Evolutionary conservation across 2,888 invertebrate species (phyloP).

Genomic region (Caenorhabditis parvicauda): DNA sequence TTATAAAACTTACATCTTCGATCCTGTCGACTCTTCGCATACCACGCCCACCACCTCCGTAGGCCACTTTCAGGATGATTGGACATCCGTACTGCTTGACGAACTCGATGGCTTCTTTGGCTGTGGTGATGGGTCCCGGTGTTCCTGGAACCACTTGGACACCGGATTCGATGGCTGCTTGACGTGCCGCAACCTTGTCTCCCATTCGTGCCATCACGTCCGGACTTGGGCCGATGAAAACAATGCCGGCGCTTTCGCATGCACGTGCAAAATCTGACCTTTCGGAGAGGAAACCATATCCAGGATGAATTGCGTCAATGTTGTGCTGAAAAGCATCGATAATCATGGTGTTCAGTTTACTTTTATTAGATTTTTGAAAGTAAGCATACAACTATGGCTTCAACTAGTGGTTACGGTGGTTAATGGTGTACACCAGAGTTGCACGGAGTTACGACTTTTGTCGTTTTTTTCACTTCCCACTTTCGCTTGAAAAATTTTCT

Average conservation of each 20-base stretch:
- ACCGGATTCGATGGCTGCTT: slow-evolving; percentile 78
- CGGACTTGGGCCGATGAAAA: slow-evolving; percentile 93
- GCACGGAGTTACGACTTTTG: too few relatives aligned
- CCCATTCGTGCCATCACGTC: slow-evolving; percentile 95
- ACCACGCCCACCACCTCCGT: slow-evolving; percentile 91
- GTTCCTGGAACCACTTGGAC: slow-evolving; percentile 90
- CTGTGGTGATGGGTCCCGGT: slow-evolving; percentile 80
- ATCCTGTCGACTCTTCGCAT: slow-evolving; percentile 70
- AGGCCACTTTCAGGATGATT: slow-evolving; percentile 97
- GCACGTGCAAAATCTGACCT: slow-evolving; percentile 93
- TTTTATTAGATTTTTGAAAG: too few relatives aligned
- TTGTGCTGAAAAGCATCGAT: slow-evolving; percentile 53
- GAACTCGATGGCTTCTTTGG: slow-evolving; percentile 53
- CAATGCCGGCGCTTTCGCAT: slow-evolving; percentile 70
- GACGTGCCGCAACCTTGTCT: slow-evolving; percentile 91
- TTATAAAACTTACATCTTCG: too few relatives aligned
- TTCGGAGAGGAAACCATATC: slow-evolving; percentile 89
- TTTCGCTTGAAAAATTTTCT: too few relatives aligned
- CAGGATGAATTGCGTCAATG: slow-evolving; percentile 82
- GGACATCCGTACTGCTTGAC: slow-evolving; percentile 80
- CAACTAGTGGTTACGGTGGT: too few relatives aligned
- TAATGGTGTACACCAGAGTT: too few relatives aligned
- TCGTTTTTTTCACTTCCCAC: too few relatives aligned
- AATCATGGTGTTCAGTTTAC: too few relatives aligned
- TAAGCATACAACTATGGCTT: too few relatives aligned